These are phyloP conservation scores for Cebus imitator DNA, from an alignment of 2,113 vertebrate species.

Conservation along the genomic window DNA sequence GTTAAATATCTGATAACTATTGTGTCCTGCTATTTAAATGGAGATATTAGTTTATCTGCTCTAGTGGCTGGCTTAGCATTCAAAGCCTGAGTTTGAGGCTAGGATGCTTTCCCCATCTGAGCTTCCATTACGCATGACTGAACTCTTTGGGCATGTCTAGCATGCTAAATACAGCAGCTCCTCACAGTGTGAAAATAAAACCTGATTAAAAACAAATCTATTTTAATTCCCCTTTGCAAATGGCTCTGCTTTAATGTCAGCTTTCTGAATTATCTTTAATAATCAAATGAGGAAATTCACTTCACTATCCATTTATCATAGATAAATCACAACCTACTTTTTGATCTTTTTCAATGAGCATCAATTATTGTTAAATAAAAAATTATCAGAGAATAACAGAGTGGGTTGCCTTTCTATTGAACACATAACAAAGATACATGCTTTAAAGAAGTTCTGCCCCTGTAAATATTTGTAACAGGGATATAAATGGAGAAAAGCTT, in stretches of 20 bases:
- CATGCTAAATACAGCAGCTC: conserved; percentile 59
- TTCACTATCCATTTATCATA: conserved; percentile 34
- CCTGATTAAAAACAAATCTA: conserved; percentile 64
- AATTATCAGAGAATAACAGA: conserved; percentile 28
- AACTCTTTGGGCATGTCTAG: conserved; percentile 57
- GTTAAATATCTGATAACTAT: conserved; percentile 29
- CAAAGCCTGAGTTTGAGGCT: conserved; percentile 16
- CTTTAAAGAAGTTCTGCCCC: conserved; percentile 47
- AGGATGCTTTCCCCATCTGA: background rate
- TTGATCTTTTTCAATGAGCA: conserved; percentile 49
- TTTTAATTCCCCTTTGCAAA: conserved; percentile 65
- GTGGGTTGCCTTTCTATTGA: conserved; percentile 19
- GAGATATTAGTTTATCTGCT: conserved; percentile 40
- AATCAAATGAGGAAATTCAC: conserved; percentile 51
- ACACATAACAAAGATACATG: conserved; percentile 10
- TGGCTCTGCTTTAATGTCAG: conserved; percentile 57
- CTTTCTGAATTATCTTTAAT: conserved; percentile 60
- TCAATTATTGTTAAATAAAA: conserved; percentile 54
- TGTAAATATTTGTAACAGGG: conserved; percentile 46
- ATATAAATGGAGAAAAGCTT: conserved; percentile 31
- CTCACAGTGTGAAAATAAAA: conserved; percentile 59
- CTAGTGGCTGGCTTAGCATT: background rate
- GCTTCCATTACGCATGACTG: conserved; percentile 58
- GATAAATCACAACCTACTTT: conserved; percentile 46
- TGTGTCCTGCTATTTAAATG: conserved; percentile 21